Evolutionary conservation across 2,888 invertebrate genomes (phyloP), one percentile per base, ranked within the genome.

Genomic region (Dendrolimus houi): DNA sequence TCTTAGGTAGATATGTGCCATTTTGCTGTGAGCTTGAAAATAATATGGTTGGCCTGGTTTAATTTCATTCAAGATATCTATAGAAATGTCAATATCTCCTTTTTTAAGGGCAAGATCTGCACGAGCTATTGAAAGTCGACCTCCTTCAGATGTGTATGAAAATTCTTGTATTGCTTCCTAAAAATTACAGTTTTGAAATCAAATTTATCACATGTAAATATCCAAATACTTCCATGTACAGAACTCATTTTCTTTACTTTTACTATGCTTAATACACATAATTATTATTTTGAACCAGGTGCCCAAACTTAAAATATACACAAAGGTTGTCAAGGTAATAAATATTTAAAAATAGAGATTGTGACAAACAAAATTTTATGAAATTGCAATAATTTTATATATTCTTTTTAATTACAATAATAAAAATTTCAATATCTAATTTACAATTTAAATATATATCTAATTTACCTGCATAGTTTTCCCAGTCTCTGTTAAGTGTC

Each of bases 1-100:
- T 63, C 96, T 94, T 62, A 99, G 85, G 78, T 98, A 96, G 63
- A 99, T 95, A 61, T 98, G 95, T 0, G 99, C 99, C 92, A 98
- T 91, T 79, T 94, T 94, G 13, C 93, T 95, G 68, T 94, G 95
- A 0, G 95, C 96, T 87, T 95, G 92, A 59, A 91, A 87, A 80
- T 97, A 99, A 83, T 98, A 97, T 0, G 95, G 93, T 74, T 98
- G 96, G 7, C 94, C 94, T 0, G 96, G 93, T 65, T 93, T 92
- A 29, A 99, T 94, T 69, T 94, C 94, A 56, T 94, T 92, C 1
- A 99, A 89, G 60, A 96, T 92, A 57, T 94, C 94, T 55, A 99
- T 92, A 0, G 98, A 97, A 65, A 92, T 93, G 67, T 96, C 95
- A 1, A 95, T 81, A 71, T 98, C 96, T 6, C 95, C 96, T 73